Base-by-base conservation (phyloP, 2,797 vertebrate genomes). In the Vireo griseus region DNA sequence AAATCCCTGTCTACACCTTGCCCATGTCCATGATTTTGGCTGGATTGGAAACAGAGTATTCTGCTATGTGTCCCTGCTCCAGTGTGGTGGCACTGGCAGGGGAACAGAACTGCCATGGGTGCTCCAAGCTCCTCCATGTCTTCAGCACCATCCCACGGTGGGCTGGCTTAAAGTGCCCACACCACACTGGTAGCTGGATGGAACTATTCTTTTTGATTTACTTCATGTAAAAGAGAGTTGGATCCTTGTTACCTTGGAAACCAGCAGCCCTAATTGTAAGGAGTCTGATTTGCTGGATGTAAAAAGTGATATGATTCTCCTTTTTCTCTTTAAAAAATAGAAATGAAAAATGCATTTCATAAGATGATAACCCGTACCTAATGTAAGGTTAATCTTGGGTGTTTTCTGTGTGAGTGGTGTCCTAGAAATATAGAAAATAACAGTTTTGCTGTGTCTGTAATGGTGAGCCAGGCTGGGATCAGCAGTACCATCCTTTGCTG, bases 221-320 rank as follows among this genome's bases (percentile, higher is more conserved):
- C 97, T 98, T 97, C 96, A 94, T 86, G 75, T 97, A 94, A 97
- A 98, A 97, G 28, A 7, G 97, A 97, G 94, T 97, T 94, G 94
- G 94, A 96, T 93, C 94, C 95, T 96, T 15, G 97, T 98, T 97
- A 95, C 98, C 95, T 59, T 97, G 95, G 98, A 97, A 98, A 98
- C 98, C 95, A 97, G 97, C 96, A 98, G 96, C 96, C 91, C 97
- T 98, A 98, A 98, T 98, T 98, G 97, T 95, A 95, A 98, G 96
- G 97, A 98, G 96, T 98, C 97, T 97, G 96, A 97, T 97, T 97
- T 97, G 94, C 90, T 96, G 94, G 90, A 97, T 93, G 74, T 92
- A 96, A 96, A 96, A 97, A 97, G 94, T 52, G 59, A 92, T 94
- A 72, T 89, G 89, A 90, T 97, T 97, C 86, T 88, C 96, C 57